Evolutionary conservation across 1,140 invertebrate genomes (phyloP).

Genomic region (Drosophila bocqueti): DNA sequence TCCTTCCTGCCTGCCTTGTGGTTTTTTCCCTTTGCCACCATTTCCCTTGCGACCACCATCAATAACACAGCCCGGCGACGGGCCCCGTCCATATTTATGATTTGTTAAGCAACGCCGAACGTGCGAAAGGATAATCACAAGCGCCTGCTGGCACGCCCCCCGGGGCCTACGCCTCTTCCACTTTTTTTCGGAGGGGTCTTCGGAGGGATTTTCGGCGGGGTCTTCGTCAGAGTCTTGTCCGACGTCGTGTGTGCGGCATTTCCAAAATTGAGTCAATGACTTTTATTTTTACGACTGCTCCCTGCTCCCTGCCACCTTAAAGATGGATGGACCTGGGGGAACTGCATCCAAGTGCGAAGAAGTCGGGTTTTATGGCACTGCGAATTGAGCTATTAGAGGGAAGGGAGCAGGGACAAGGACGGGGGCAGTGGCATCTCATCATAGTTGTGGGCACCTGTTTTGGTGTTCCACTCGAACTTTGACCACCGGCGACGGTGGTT

Average conservation of each 20-base stretch:
- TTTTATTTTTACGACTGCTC: slow-evolving; percentile 75
- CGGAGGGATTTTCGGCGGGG: background rate
- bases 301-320: background rate
- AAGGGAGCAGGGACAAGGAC: background rate
- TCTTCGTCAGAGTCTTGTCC: background rate
- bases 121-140: slow-evolving; percentile 83
- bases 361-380: slow-evolving; percentile 58
- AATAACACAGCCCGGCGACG: slow-evolving; percentile 70
- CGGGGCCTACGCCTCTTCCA: slow-evolving; percentile 27
- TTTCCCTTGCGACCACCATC: slow-evolving; percentile 62
- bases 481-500: slow-evolving; percentile 13
- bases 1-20: slow-evolving; percentile 21
- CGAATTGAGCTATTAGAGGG: slow-evolving; percentile 74
- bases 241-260: slow-evolving; percentile 80
- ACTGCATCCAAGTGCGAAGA: slow-evolving; percentile 13
- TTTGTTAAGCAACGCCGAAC: slow-evolving; percentile 83
- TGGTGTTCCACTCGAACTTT: slow-evolving; percentile 13
- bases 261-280: slow-evolving; percentile 82
- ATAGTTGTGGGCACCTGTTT: slow-evolving; percentile 16
- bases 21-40: slow-evolving; percentile 34
- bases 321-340: slow-evolving; percentile 1
- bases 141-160: slow-evolving; percentile 77
- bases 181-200: background rate
- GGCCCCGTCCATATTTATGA: slow-evolving; percentile 73
- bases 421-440: background rate